Base-by-base conservation (phyloP, 1,140 invertebrate species). In the Drosophila pseudoobscura region DNA sequence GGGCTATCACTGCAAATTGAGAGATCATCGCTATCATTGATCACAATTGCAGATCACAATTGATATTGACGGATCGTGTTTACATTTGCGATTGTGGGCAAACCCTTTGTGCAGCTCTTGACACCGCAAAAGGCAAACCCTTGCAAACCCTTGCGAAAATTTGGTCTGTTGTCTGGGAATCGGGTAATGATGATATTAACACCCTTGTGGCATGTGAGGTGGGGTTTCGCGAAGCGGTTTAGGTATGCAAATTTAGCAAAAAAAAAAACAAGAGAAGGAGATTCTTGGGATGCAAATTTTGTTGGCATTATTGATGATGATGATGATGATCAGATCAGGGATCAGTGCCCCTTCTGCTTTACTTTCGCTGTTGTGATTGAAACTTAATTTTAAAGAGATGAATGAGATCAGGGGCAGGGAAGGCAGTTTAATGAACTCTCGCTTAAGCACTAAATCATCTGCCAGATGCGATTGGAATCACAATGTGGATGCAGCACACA, bases 81-180 rank as follows among this genome's bases (percentile, higher is more conserved):
- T 84, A 73, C 69, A 76, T 80, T 61, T 73, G 65, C 62, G 59
- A 80, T 74, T 84, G 82, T 80, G 80, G 80, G 76, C 65, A 76
- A 39, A 76, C 53, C 39, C 39, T 41, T 74, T 82, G 68, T 74
- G 59, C 50, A 56, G 47, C 80, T 80, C 76, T 84, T 84, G 80
- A 84, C 80, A 54, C 59, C 41, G 79, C 58, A 62, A 53, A 52
- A 58, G 15, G 58, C 46, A 57, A 29, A 26, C 49, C 68, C 59
- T 8, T 70, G 35, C n/a, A 15, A 69, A 53, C 63, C 26, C 61
- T 62, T 62, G 61, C 68, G 29, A 51, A 57, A 45, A 52, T 51
- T 62, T 73, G 69, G 13, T 73, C 62, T 57, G 76, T 50, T 73
- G 60, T 45, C 35, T 74, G 69, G 39, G 58, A 61, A 72, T 63